These are phyloP conservation scores for Galleria mellonella DNA, from an alignment of 1,140 invertebrate genomes.

Conservation along the genomic window DNA sequence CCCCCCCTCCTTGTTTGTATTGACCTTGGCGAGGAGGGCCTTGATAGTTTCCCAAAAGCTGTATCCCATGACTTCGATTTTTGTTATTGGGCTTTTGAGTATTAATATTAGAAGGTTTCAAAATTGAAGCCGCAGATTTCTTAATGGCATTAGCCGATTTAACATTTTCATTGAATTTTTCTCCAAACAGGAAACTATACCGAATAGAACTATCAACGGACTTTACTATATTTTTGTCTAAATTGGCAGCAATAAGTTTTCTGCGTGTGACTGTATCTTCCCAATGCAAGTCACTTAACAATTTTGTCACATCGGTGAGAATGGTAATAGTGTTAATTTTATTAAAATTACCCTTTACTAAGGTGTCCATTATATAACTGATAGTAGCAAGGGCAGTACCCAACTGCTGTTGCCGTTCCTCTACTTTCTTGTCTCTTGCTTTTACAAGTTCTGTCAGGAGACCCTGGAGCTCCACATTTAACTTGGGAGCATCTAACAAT, in stretches of 20 bases:
- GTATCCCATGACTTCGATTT: neutral
- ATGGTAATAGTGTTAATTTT: neutral
- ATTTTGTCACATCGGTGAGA: neutral
- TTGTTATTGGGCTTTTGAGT: neutral
- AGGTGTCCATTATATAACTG: neutral
- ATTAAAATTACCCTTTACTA: neutral
- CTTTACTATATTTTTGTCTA: neutral
- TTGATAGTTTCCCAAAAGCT: neutral
- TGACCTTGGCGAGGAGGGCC: neutral
- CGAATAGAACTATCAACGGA: neutral
- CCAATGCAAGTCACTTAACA: neutral
- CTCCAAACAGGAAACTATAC: neutral
- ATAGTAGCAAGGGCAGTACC: neutral
- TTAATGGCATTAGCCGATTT: neutral
- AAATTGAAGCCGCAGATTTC: neutral
- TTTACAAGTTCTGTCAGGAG: neutral
- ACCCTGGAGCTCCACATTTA: neutral
- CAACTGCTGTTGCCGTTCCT: slow-evolving; percentile 1
- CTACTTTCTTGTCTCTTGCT: neutral
- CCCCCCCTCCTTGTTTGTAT: neutral
- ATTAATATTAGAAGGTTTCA: neutral
- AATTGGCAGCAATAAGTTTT: neutral
- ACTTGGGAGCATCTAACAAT: slow-evolving; percentile 1
- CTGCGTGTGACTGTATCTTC: slow-evolving; percentile 1
- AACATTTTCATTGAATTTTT: neutral